Evolutionary conservation across 2,797 vertebrate species (phyloP).

Genomic region (Cossypha heuglini): DNA sequence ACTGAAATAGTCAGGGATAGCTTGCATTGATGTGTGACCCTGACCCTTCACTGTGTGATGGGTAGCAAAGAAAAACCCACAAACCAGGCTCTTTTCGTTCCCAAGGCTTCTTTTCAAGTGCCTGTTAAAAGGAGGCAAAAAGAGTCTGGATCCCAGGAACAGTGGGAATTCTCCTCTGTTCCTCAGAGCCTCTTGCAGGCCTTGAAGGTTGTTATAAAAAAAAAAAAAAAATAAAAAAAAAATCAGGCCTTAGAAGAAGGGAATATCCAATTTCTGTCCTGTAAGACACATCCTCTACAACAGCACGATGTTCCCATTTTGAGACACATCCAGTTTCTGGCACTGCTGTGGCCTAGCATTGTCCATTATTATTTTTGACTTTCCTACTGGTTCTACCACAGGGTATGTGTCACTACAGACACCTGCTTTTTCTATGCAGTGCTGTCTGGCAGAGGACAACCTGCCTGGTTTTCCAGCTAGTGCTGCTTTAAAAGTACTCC

Average conservation of each 20-base stretch:
- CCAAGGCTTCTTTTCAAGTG: slow-evolving; percentile 8
- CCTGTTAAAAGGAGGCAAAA: not conserved
- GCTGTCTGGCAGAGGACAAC: not conserved
- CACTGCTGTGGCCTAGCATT: not conserved
- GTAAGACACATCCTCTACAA: not conserved
- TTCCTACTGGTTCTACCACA: not conserved
- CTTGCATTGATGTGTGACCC: not conserved
- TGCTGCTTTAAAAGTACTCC: not conserved
- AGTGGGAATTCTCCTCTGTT: slow-evolving; percentile 19
- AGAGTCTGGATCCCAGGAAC: not conserved
- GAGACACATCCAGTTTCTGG: not conserved
- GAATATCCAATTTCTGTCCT: not conserved
- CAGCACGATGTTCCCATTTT: not conserved
- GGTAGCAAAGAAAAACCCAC: not conserved
- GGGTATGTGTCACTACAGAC: not conserved
- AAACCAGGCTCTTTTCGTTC: not conserved
- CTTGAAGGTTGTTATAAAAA: not conserved
- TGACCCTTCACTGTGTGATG: not conserved
- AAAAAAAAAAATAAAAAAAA: no score
- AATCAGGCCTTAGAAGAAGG: not conserved
- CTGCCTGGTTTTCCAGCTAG: not conserved
- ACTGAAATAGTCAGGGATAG: not conserved
- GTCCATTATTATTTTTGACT: not conserved
- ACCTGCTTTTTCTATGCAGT: not conserved
- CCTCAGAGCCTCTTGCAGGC: not conserved